Percentiles rank a stretch among this genome's conserved stretches.
Conservation (phyloP, 2,888 invertebrate genomes). For the Bombyx huttoni region DNA sequence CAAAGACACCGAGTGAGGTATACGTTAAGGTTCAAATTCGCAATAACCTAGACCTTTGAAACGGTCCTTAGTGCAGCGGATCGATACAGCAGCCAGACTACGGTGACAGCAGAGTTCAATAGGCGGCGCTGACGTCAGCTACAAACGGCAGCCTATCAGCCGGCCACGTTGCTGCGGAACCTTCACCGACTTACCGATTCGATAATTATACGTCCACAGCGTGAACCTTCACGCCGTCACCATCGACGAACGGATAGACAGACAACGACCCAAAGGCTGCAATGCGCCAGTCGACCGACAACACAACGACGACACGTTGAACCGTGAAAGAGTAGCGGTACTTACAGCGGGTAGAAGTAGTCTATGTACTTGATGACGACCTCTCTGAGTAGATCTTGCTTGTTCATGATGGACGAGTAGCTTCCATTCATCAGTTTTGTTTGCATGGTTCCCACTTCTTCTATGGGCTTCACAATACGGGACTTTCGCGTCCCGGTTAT, state of each 20-base stretch:
- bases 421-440: constrained; percentile 73
- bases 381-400: constrained; percentile 78
- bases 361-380: constrained; percentile 80
- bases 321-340: constrained; percentile 33
- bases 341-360: constrained; percentile 80
- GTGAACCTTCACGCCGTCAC: constrained; percentile 43
- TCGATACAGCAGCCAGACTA: constrained; percentile 53
- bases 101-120: constrained; percentile 46
- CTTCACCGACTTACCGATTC: constrained; percentile 67
- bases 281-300: constrained; percentile 35
- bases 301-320: constrained; percentile 14
- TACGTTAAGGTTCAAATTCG: background rate
- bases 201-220: constrained; percentile 43
- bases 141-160: constrained; percentile 42
- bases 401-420: constrained; percentile 76
- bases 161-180: constrained; percentile 52
- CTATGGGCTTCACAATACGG: constrained; percentile 34
- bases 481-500: constrained; percentile 43
- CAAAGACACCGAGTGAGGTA: background rate
- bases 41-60: constrained; percentile 18
- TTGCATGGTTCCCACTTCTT: constrained; percentile 63
- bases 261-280: constrained; percentile 26
- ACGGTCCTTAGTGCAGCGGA: constrained; percentile 49
- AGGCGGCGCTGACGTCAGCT: constrained; percentile 57
- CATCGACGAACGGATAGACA: constrained; percentile 15